These are phyloP conservation scores for Epicauta chinensis DNA, from an alignment of 1,140 invertebrate species.

Conservation along the genomic window DNA sequence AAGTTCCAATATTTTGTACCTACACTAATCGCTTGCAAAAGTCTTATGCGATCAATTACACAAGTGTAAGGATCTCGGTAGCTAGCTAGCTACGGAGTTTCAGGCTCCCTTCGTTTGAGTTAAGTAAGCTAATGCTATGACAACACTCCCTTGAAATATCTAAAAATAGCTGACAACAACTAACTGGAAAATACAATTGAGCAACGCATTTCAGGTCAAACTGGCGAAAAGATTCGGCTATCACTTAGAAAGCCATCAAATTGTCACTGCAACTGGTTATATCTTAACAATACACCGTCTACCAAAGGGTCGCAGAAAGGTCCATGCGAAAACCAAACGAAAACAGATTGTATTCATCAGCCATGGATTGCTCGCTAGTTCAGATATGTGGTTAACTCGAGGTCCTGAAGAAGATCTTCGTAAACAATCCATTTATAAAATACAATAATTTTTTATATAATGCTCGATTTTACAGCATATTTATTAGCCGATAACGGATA, in stretches of 20 bases:
- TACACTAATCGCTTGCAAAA: too few species aligned
- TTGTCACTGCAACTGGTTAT: constrained; percentile 62
- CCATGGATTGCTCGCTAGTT: constrained; percentile 58
- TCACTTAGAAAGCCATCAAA: constrained; percentile 55
- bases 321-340: constrained; percentile 5
- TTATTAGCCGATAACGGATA: constrained; percentile 61
- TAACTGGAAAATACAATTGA: too few species aligned
- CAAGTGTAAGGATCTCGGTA: too few species aligned
- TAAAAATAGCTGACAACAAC: too few species aligned
- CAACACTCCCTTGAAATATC: too few species aligned
- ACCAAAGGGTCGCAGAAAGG: constrained; percentile 40
- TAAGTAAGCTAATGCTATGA: too few species aligned
- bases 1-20: too few species aligned
- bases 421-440: background rate
- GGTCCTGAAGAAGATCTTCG: constrained; percentile 11
- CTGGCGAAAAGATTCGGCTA: constrained; percentile 56
- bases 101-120: too few species aligned
- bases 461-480: constrained; percentile 47
- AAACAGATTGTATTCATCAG: constrained; percentile 50
- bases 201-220: constrained; percentile 43
- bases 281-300: constrained; percentile 62
- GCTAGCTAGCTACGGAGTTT: too few species aligned
- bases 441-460: background rate
- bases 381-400: constrained; percentile 13
- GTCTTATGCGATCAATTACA: too few species aligned